Evolutionary conservation across 2,113 vertebrate species (phyloP), one percentile per base, ranked within the genome.

Genomic region (Speoplatyrhinus poulsoni): DNA sequence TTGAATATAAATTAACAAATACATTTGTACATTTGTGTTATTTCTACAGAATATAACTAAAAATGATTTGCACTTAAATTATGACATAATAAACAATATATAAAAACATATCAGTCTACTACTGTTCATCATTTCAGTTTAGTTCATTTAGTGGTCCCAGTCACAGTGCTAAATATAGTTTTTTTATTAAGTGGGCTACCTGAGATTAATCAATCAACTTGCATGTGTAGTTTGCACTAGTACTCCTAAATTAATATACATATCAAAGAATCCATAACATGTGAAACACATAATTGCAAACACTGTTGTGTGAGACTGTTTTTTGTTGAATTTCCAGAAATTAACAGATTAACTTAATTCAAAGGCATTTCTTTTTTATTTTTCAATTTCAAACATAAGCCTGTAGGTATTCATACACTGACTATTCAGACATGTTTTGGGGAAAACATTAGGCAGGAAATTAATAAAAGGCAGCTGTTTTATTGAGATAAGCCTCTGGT

Each of bases 401-500:
- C 67, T 65, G 72, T 81, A 36, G 53, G 61, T 75, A 76, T 80
- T 83, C 57, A 69, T 50, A 70, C 65, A 76, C 54, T 13, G 26
- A 81, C 50, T 65, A 67, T 77, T 75, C 17, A 68, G 62, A 67
- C 47, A 50, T 50, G 73, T 75, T 80, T 70, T 61, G 32, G 12
- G 13, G 46, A 46, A 46, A 77, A 72, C 77, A 62, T 76, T 59
- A 75, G 65, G 73, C 80, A 77, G 83, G 80, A 84, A 90, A 88
- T 87, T 82, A 60, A 82, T 6, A 41, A 86, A 85, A 73, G 59
- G 70, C 86, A 84, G 85, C 87, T 89, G 89, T 86, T 79, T 67
- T 79, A 79, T 54, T 77, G 77, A 86, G 86, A 88, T 87, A 90
- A 86, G 85, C 65, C 72, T 62, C 15, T 46, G 0, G 33, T 79